These are phyloP conservation scores for Montipora capricornis DNA, from an alignment of 64 coral and sea anemone genomes.

Conservation along the genomic window DNA sequence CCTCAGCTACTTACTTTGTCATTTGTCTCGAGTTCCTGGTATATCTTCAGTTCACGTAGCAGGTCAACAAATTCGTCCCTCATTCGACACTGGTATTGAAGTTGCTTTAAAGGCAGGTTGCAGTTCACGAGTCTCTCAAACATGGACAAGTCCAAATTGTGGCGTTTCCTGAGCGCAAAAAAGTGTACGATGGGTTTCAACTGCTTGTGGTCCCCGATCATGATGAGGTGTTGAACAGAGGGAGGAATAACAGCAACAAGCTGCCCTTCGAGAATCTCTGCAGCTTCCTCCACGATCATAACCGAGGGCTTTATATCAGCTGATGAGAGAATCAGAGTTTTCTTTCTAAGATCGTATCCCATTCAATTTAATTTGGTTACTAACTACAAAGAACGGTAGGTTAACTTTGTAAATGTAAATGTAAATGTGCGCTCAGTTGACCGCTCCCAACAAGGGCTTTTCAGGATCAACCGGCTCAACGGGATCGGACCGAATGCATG, in stretches of 20 bases:
- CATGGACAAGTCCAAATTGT: conserved; percentile 79
- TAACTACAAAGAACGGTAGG: no score
- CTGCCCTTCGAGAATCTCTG: conserved; percentile 87
- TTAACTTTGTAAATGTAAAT: no score
- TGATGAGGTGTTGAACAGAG: conserved; percentile 81
- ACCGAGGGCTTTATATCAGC: conserved; percentile 73
- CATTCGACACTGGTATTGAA: conserved; percentile 83
- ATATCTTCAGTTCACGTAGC: conserved; percentile 61
- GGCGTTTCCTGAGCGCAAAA: conserved; percentile 29
- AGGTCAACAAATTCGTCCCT: conserved; percentile 78
- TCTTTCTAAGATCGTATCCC: no score
- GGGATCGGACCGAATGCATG: no score
- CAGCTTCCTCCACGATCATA: conserved; percentile 93
- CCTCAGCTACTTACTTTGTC: no score
- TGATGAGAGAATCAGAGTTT: neutral
- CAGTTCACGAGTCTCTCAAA: conserved; percentile 85
- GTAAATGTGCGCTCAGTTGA: no score
- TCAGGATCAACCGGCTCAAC: no score
- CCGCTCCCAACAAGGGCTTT: no score
- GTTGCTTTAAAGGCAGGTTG: conserved; percentile 42
- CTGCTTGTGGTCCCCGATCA: conserved; percentile 92
- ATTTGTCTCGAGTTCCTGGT: conserved; percentile 59
- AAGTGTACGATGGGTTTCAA: conserved; percentile 69
- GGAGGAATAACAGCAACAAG: conserved; percentile 78
- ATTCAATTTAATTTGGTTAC: no score